Evolutionary conservation across 2,113 vertebrate species (phyloP).

Genomic region (Spilogale gracilis): DNA sequence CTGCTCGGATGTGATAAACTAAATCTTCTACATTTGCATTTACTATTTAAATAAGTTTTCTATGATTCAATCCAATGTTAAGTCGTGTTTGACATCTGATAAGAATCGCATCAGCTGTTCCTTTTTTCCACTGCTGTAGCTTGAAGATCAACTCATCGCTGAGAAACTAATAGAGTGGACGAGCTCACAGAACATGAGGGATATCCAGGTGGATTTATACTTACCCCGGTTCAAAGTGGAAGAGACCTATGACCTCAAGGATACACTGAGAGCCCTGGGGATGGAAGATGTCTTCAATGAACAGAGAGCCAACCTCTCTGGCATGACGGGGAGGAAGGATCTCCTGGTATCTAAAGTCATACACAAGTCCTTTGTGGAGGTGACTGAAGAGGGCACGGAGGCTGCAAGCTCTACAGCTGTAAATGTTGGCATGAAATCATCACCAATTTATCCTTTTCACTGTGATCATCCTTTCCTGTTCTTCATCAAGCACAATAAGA

Average conservation of each 20-base stretch:
- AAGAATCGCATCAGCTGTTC: not conserved
- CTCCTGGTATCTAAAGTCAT: not conserved
- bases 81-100: rapidly evolving
- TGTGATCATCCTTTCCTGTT: constrained; percentile 90
- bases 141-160: constrained; percentile 64
- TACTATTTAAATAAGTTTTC: not conserved
- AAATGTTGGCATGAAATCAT: rapidly evolving
- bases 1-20: not conserved
- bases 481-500: constrained; percentile 86
- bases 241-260: not conserved
- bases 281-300: not conserved
- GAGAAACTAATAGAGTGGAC: constrained; percentile 68
- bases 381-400: constrained; percentile 58
- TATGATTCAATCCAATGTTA: not conserved
- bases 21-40: not conserved
- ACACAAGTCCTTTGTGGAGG: constrained; percentile 72
- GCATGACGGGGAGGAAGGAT: not conserved
- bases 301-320: not conserved
- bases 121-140: not conserved
- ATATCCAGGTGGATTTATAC: rapidly evolving
- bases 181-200: not conserved
- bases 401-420: not conserved
- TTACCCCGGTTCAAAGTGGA: constrained; percentile 64
- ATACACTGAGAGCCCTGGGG: not conserved
- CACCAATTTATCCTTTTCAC: not conserved